Conservation (phyloP, 1,140 invertebrate species). For the Cylas formicarius region DNA sequence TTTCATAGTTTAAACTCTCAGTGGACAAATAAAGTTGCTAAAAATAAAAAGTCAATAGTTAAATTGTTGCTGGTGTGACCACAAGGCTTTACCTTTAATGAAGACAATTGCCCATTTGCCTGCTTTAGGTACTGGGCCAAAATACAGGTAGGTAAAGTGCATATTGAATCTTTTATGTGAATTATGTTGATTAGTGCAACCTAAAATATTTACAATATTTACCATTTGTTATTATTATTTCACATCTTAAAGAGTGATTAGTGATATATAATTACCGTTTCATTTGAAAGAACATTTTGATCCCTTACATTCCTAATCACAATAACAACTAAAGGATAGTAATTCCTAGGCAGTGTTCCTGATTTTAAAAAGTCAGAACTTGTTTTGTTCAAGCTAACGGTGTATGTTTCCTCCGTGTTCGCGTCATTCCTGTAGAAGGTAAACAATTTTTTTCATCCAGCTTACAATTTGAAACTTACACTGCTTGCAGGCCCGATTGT, state of each 20-base stretch:
- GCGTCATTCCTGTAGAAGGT: conserved; percentile 38
- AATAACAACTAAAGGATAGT: conserved; percentile 68
- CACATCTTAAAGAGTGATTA: neutral
- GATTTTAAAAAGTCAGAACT: too few species aligned
- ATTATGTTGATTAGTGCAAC: conserved; percentile 72
- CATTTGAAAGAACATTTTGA: conserved; percentile 59
- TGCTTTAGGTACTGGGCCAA: conserved; percentile 75
- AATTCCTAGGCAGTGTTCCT: conserved; percentile 61
- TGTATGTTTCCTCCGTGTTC: conserved; percentile 52
- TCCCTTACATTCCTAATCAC: conserved; percentile 57
- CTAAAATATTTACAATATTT: conserved; percentile 42
- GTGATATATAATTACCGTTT: conserved; percentile 52
- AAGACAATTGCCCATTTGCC: conserved; percentile 71
- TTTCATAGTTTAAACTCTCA: too few species aligned
- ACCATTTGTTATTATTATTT: neutral
- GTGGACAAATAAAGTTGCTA: too few species aligned
- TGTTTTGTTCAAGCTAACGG: too few species aligned
- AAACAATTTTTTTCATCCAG: neutral
- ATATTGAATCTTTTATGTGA: conserved; percentile 69
- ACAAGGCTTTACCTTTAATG: conserved; percentile 69
- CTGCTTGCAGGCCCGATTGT: conserved; percentile 40
- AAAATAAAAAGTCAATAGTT: too few species aligned
- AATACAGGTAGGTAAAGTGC: conserved; percentile 67
- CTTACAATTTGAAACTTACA: conserved; percentile 39
- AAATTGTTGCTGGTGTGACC: too few species aligned